Evolutionary conservation across 2,113 vertebrate genomes (phyloP).

Genomic region (Notothenia rossii): DNA sequence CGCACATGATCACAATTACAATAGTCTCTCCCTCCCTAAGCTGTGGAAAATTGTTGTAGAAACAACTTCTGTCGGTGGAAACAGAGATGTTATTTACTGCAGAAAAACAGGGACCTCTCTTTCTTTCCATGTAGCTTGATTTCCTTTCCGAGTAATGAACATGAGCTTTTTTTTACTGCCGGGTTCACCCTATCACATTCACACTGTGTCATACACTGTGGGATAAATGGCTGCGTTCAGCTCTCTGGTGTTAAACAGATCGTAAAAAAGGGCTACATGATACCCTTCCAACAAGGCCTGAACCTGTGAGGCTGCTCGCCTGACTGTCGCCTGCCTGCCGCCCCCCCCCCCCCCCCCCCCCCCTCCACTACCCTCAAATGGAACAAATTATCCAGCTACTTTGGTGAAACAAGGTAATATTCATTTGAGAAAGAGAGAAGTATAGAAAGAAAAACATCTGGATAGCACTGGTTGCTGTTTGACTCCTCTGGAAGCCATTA

Average conservation of each 20-base stretch:
- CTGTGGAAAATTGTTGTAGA: conserved; percentile 62
- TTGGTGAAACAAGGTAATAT: conserved; percentile 72
- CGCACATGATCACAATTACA: conserved; percentile 52
- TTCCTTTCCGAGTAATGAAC: conserved; percentile 70
- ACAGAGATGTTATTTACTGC: conserved; percentile 67
- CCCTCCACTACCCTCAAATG: conserved; percentile 53
- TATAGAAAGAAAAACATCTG: conserved; percentile 64
- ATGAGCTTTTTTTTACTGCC: conserved; percentile 54
- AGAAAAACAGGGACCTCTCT: conserved; percentile 60
- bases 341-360: too few species aligned
- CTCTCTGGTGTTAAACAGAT: conserved; percentile 79
- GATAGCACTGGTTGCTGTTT: conserved; percentile 62
- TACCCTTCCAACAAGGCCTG: conserved; percentile 71
- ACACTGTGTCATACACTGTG: conserved; percentile 56
- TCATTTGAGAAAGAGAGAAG: conserved; percentile 46
- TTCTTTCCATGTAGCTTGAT: conserved; percentile 72
- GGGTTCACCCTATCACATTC: conserved; percentile 62
- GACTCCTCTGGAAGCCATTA: conserved; percentile 79
- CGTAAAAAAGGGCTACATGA: conserved; percentile 78
- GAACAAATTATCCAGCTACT: conserved; percentile 74
- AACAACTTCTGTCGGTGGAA: conserved; percentile 51
- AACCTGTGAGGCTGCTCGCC: conserved; percentile 70
- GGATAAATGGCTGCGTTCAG: conserved; percentile 74
- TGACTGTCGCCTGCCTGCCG: conserved; percentile 70
- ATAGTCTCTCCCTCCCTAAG: conserved; percentile 46